A percentile compares a stretch with the other conserved stretches of the same genome.
These are phyloP conservation scores for Pyrochroa serraticornis DNA, from an alignment of 2,888 invertebrate species.

Conservation along the genomic window DNA sequence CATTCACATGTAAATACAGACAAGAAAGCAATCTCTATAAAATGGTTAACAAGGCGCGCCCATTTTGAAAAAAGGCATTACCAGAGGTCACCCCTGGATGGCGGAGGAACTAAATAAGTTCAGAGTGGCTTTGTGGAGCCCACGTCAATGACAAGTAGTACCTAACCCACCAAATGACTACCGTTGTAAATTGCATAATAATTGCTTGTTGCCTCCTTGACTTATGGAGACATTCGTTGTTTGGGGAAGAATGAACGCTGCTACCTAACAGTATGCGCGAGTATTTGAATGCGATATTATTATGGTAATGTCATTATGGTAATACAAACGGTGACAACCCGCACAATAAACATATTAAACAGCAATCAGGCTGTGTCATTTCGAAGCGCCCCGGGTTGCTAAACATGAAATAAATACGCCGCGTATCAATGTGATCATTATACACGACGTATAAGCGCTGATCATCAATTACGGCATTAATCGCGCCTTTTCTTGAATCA, in stretches of 20 bases:
- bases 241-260: conserved; percentile 2
- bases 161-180: too few species aligned
- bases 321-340: conserved; percentile 17
- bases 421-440: conserved; percentile 12
- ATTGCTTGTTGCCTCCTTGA: conserved; percentile 4
- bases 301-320: conserved; percentile 25
- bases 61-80: not conserved
- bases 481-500: conserved; percentile 8
- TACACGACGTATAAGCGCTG: not conserved
- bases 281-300: conserved; percentile 13
- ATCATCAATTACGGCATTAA: conserved; percentile 7
- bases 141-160: too few species aligned
- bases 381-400: conserved; percentile 4
- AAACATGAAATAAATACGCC: conserved; percentile 10
- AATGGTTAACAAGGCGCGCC: not conserved
- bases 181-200: not conserved
- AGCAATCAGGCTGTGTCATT: conserved; percentile 9
- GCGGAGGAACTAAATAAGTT: too few species aligned
- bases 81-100: not conserved
- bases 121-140: too few species aligned
- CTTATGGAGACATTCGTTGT: conserved; percentile 3
- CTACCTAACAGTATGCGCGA: conserved; percentile 13
- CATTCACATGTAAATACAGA: too few species aligned
- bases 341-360: conserved; percentile 16
- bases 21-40: conserved; percentile 1